Conservation (phyloP, 2,888 invertebrate species). For the Apamea anceps region DNA sequence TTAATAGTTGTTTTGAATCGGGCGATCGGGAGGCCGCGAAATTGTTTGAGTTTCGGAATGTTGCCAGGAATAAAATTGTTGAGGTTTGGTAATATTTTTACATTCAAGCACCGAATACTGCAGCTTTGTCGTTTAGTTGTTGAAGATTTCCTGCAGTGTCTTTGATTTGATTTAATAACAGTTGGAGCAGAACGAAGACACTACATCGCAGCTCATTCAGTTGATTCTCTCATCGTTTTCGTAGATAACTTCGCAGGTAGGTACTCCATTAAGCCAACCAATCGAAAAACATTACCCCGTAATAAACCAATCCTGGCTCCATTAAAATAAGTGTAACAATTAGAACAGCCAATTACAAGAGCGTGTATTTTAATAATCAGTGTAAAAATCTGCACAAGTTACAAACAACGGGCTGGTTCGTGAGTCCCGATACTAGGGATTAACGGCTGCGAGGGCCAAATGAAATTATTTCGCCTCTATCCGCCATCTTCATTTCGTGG, state of each 20-base stretch:
- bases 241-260: background rate
- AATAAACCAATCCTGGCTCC: slow-evolving; percentile 48
- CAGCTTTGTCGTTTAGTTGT: background rate
- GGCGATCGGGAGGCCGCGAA: slow-evolving; percentile 58
- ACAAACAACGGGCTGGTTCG: slow-evolving; percentile 67
- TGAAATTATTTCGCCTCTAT: slow-evolving; percentile 82
- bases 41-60: slow-evolving; percentile 58
- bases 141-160: background rate
- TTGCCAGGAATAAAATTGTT: slow-evolving; percentile 8
- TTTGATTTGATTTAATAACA: background rate
- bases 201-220: too few relatives aligned
- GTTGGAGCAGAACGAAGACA: background rate
- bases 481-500: slow-evolving; percentile 76
- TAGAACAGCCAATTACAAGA: slow-evolving; percentile 63
- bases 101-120: background rate
- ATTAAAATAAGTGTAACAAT: slow-evolving; percentile 64
- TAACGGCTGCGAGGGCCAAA: slow-evolving; percentile 75
- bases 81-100: background rate
- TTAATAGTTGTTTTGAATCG: slow-evolving; percentile 75
- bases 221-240: background rate
- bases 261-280: slow-evolving; percentile 6
- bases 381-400: slow-evolving; percentile 64
- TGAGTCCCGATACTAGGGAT: slow-evolving; percentile 67
- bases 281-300: slow-evolving; percentile 29
- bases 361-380: slow-evolving; percentile 67